Conservation (phyloP, 2,797 vertebrate species). For the Schizothorax lantsangensis region DNA sequence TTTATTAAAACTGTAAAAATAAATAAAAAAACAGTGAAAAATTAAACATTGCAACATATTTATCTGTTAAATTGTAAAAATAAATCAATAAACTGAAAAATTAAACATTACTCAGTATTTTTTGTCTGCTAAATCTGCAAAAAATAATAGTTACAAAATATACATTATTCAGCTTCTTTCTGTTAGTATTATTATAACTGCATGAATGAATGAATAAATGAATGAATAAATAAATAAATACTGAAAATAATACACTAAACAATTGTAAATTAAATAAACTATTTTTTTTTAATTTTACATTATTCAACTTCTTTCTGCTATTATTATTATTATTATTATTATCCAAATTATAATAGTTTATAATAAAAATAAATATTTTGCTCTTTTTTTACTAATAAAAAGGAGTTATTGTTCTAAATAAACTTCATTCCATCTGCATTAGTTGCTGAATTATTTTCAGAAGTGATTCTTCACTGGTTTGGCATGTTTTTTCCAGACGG, state of each 20-base stretch:
- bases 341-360: neutral
- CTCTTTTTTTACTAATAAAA: neutral
- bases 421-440: neutral
- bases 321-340: neutral
- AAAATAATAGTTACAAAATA: neutral
- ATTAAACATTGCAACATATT: neutral
- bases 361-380: neutral
- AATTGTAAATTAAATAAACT: neutral
- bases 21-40: neutral
- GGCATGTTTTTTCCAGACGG: neutral
- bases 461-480: neutral
- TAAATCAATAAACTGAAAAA: neutral
- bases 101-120: neutral
- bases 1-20: neutral
- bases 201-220: too few relatives aligned
- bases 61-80: neutral
- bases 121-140: neutral
- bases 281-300: too few relatives aligned
- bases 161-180: neutral
- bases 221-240: neutral
- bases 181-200: neutral
- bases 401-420: neutral
- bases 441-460: too few relatives aligned
- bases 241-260: neutral
- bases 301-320: too few relatives aligned